Evolutionary conservation across 2,888 invertebrate species (phyloP), one percentile per base, ranked within the genome.

Genomic region (Perizoma affinitatum): DNA sequence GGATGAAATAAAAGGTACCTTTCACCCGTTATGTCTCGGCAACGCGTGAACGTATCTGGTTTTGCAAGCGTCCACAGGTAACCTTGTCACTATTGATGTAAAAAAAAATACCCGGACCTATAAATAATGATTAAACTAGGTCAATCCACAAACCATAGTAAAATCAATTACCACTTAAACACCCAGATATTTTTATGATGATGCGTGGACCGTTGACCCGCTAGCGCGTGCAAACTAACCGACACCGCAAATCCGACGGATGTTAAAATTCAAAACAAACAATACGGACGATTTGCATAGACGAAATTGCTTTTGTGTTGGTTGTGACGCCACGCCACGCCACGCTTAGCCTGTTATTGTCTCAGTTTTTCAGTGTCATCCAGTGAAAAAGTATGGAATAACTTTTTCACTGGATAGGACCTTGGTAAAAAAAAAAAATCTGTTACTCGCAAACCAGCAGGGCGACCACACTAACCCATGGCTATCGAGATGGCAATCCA

Each of bases 381-480:
- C n/a, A n/a, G 69, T 82, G 82, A 86, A n/a, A n/a, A n/a, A n/a
- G n/a, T n/a, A n/a, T 86, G 85, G 87, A 86, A 86, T 86, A 87
- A 87, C 72, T 87, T 87, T 79, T 71, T 68, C 63, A 68, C 65
- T 66, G 49, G 57, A 72, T 68, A 69, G 71, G 36, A 54, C 49
- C 45, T 61, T 43, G 52, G 36, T 61, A 10, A 22, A 42, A 54
- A 53, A 54, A 53, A 61, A 50, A n/a, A 53, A 61, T 53, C 61
- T 56, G 56, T 40, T 52, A 53, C 42, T 46, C 22, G 22, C 22
- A 22, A 22, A 3, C 22, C 22, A n/a, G n/a, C n/a, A n/a, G n/a
- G n/a, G n/a, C n/a, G n/a, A n/a, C n/a, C n/a, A n/a, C n/a, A n/a
- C n/a, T n/a, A n/a, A n/a, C n/a, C n/a, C n/a, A n/a, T n/a, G n/a